Evolutionary conservation across 2,888 invertebrate genomes (phyloP).

Genomic region (Drosophila monieri): DNA sequence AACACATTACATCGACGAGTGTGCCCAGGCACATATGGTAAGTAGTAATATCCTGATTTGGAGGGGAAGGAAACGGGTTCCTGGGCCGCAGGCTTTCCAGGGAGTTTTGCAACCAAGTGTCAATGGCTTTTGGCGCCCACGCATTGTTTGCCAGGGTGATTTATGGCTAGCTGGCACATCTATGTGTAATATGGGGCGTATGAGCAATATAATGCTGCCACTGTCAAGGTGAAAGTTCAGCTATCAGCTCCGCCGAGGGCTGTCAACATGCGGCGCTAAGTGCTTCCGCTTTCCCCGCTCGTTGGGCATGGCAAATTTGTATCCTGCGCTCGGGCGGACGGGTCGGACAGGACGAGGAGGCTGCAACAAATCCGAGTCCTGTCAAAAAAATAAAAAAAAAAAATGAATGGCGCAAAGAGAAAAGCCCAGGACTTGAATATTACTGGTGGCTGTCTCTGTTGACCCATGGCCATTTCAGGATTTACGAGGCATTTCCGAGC

Average conservation of each 20-base stretch:
- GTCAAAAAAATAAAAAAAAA: constrained; percentile 52
- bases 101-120: constrained; percentile 46
- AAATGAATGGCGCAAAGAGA: constrained; percentile 28
- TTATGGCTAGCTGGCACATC: constrained; percentile 65
- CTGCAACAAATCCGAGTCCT: constrained; percentile 74
- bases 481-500: constrained; percentile 82
- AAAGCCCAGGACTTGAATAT: constrained; percentile 53
- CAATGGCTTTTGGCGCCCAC: constrained; percentile 70
- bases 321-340: constrained; percentile 55
- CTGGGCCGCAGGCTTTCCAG: not conserved
- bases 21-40: constrained; percentile 91
- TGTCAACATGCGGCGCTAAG: constrained; percentile 75
- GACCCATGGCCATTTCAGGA: constrained; percentile 77
- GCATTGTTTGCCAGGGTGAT: constrained; percentile 75
- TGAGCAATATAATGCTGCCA: constrained; percentile 67
- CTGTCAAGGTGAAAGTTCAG: constrained; percentile 74
- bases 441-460: constrained; percentile 59
- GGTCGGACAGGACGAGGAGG: constrained; percentile 17
- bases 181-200: constrained; percentile 76
- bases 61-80: not conserved
- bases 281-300: constrained; percentile 65
- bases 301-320: constrained; percentile 71
- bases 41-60: constrained; percentile 80
- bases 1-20: constrained; percentile 95
- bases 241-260: constrained; percentile 64